Percentiles rank a stretch among this genome's conserved stretches.
Conservation (phyloP, 2,113 vertebrate species). For the Bettongia penicillata region DNA sequence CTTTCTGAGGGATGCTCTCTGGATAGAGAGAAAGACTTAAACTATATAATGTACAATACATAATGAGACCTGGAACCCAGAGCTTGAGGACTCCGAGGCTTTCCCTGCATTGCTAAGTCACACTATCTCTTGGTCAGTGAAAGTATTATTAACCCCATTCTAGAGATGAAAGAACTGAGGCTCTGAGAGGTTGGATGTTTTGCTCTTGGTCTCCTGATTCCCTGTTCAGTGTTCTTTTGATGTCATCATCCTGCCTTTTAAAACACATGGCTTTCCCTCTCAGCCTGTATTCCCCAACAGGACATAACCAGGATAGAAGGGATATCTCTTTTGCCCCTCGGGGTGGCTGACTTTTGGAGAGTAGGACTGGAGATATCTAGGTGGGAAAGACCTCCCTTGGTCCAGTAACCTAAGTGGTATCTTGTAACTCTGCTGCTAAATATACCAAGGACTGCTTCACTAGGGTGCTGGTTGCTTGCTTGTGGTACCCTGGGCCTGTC, state of each 20-base stretch:
- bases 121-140: neutral
- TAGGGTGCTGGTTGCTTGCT: neutral
- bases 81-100: neutral
- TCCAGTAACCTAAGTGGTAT: neutral
- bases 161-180: neutral
- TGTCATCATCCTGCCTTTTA: neutral
- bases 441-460: neutral
- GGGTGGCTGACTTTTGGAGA: neutral
- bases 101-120: neutral
- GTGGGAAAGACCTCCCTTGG: neutral
- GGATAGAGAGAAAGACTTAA: neutral
- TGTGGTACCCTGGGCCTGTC: neutral
- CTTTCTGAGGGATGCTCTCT: neutral
- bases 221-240: neutral
- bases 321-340: neutral
- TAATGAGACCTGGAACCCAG: too few relatives aligned
- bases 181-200: neutral
- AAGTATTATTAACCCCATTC: neutral
- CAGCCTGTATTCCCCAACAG: neutral
- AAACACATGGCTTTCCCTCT: neutral
- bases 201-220: neutral
- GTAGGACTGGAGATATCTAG: neutral
- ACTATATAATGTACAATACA: too few relatives aligned
- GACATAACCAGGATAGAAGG: neutral
- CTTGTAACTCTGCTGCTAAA: neutral